Evolutionary conservation across 2,113 vertebrate species (phyloP), one percentile per base, ranked within the genome.

Genomic region (Diphyllodes magnificus): DNA sequence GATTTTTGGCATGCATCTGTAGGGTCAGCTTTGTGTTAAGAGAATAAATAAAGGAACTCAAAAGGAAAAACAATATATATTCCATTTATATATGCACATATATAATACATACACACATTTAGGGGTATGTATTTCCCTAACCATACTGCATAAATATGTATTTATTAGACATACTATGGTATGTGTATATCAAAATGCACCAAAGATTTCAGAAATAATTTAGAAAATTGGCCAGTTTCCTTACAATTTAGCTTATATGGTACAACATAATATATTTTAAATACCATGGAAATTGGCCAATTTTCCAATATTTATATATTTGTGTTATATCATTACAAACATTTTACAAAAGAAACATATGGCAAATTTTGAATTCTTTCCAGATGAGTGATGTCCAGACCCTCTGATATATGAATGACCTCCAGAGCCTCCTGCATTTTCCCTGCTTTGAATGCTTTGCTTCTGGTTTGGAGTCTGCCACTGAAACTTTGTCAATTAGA

Each of bases 301-400:
- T 94, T 95, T 93, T 90, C 60, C 57, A 85, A 28, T 78, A 84
- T 76, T 93, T 95, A 91, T 88, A 83, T 89, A 88, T 80, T 89
- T 89, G 72, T 69, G 63, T 86, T 90, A 71, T 31, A 94, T 76
- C 56, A 77, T 56, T 85, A 90, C 85, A 92, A 96, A 80, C 33
- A 87, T 93, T 94, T 92, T 80, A 85, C 75, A 92, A 35, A 85
- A 85, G 56, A 91, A 95, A 93, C 72, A 78, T 49, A 89, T 59
- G 83, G 85, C 16, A 78, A 78, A 85, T 82, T 47, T 56, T 91
- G 63, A 88, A 71, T 72, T 89, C 70, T 70, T 85, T 95, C 91
- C 89, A 96, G 92, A 86, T 88, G 53, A 95, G 50, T 35, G 82
- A 82, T 64, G 59, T n/a, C 80, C 82, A 94, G 77, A 64, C 63